Evolutionary conservation across 2,113 vertebrate genomes (phyloP).

Genomic region (Vombatus ursinus): DNA sequence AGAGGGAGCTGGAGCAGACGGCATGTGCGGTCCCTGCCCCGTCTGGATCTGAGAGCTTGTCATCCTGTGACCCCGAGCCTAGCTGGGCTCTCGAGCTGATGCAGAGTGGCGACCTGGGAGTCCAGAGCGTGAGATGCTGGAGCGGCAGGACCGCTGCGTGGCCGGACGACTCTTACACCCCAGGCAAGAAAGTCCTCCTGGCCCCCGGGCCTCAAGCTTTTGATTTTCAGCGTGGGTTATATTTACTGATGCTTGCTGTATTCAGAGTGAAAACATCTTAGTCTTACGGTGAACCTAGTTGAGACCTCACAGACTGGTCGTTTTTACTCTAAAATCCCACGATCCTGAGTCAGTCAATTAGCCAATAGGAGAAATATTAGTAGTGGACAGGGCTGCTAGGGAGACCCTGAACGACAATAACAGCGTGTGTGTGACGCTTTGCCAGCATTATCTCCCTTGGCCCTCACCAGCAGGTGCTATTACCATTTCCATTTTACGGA

Average conservation of each 20-base stretch:
- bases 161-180: background rate
- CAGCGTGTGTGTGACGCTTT: no score
- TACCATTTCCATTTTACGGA: background rate
- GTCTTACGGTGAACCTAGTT: background rate
- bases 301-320: background rate
- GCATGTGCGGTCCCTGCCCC: no score
- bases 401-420: background rate
- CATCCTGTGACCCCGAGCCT: background rate
- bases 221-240: background rate
- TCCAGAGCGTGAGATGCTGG: no score
- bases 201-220: background rate
- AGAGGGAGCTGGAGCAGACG: no score
- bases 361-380: background rate
- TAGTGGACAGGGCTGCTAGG: background rate
- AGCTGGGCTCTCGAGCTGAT: background rate
- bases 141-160: no score
- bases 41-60: no score
- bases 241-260: background rate
- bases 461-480: background rate
- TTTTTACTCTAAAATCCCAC: background rate
- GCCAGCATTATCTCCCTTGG: background rate
- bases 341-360: background rate
- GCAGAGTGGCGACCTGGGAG: background rate
- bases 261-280: background rate
- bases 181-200: background rate